Conservation (phyloP, 2,888 invertebrate species). For the Octonoba sinensis region DNA sequence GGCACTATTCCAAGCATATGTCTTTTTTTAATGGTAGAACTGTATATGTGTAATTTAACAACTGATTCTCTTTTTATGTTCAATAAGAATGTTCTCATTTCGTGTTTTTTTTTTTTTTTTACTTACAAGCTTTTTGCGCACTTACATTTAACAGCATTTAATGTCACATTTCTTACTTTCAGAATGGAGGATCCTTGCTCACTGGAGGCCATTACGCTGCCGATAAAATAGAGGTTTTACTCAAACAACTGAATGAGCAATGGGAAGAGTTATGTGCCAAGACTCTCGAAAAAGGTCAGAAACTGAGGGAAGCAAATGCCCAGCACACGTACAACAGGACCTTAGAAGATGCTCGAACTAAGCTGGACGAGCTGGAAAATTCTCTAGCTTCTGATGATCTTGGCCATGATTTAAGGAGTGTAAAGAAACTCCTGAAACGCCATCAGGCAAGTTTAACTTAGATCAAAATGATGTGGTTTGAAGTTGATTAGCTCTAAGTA, state of each 20-base stretch:
- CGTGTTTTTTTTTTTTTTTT: no score
- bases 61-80: no score
- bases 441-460: slow-evolving; percentile 76
- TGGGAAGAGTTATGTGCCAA: slow-evolving; percentile 83
- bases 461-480: background rate
- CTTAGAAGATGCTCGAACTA: slow-evolving; percentile 89
- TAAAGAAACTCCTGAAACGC: slow-evolving; percentile 89
- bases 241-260: slow-evolving; percentile 80
- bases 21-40: no score
- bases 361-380: slow-evolving; percentile 86
- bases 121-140: no score
- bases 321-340: slow-evolving; percentile 81
- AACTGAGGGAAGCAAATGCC: slow-evolving; percentile 87
- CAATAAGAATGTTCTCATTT: no score
- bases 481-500: background rate
- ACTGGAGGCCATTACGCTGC: slow-evolving; percentile 80
- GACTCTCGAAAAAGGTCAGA: slow-evolving; percentile 80
- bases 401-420: slow-evolving; percentile 90
- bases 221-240: slow-evolving; percentile 78
- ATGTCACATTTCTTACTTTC: background rate
- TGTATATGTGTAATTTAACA: no score
- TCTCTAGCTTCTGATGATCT: slow-evolving; percentile 83
- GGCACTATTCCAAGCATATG: no score
- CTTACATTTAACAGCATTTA: no score
- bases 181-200: slow-evolving; percentile 79